phyloP scores from a whole-genome alignment of 2,888 invertebrate species.

The Augochlorella aurata region DNA sequence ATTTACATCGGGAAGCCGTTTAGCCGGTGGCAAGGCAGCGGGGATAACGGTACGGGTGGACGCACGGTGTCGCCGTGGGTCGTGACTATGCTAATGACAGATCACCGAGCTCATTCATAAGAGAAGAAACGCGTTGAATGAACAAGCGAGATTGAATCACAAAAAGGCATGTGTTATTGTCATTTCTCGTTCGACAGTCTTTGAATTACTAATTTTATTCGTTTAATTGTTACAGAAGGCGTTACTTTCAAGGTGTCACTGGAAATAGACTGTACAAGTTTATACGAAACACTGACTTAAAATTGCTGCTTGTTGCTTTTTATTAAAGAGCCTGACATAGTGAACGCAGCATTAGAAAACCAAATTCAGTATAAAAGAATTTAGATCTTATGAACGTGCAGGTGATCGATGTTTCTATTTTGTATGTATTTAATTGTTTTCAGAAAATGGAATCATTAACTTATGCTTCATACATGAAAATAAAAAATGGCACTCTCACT shows the following conservation, averaged over 20 bases:
- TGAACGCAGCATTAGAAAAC: too few relatives aligned
- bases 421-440: too few relatives aligned
- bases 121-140: conserved; percentile 59
- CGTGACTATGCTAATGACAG: conserved; percentile 72
- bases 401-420: too few relatives aligned
- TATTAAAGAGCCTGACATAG: too few relatives aligned
- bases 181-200: background rate
- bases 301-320: too few relatives aligned
- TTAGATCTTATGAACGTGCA: too few relatives aligned
- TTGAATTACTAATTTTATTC: background rate
- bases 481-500: too few relatives aligned
- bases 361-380: too few relatives aligned
- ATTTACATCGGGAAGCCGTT: conserved; percentile 65
- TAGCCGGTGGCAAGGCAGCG: conserved; percentile 76
- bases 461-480: too few relatives aligned
- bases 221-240: background rate
- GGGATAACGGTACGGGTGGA: conserved; percentile 73
- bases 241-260: background rate
- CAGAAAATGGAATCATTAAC: too few relatives aligned
- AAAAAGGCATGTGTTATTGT: background rate
- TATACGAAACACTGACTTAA: too few relatives aligned
- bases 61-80: conserved; percentile 72
- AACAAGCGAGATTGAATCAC: conserved; percentile 24
- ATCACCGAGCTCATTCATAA: conserved; percentile 65
- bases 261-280: background rate